These are phyloP conservation scores for Euleptes europaea DNA, from an alignment of 2,113 vertebrate species.

Conservation along the genomic window DNA sequence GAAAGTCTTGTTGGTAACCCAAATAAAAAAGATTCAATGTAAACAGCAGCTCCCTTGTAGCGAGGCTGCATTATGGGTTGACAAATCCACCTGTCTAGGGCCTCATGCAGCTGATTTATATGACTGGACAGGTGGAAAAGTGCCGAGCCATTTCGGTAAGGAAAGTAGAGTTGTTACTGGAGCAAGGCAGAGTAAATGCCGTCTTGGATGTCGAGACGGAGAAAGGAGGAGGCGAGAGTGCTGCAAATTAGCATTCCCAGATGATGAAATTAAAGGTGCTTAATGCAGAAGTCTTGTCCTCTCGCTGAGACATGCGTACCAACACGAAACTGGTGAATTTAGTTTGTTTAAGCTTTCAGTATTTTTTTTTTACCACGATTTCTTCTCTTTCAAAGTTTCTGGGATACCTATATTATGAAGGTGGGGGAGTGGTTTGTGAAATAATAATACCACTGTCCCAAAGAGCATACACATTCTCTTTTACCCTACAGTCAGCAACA, in stretches of 20 bases:
- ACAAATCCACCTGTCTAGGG: slow-evolving; percentile 49
- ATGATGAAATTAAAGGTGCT: slow-evolving; percentile 68
- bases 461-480: not conserved
- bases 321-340: slow-evolving; percentile 64
- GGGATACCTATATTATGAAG: slow-evolving; percentile 56
- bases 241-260: slow-evolving; percentile 59
- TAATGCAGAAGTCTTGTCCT: slow-evolving; percentile 69
- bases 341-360: slow-evolving; percentile 59
- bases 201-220: not conserved
- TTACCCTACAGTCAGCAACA: not conserved
- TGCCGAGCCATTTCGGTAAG: slow-evolving; percentile 15
- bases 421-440: not conserved
- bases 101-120: slow-evolving; percentile 46
- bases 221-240: not conserved
- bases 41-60: slow-evolving; percentile 6
- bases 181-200: slow-evolving; percentile 48
- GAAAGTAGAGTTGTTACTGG: slow-evolving; percentile 33
- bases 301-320: slow-evolving; percentile 47
- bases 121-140: slow-evolving; percentile 50
- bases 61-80: slow-evolving; percentile 31
- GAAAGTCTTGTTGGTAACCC: slow-evolving; percentile 2
- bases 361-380: slow-evolving; percentile 53
- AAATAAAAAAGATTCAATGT: slow-evolving; percentile 16
- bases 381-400: slow-evolving; percentile 63
- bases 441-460: slow-evolving; percentile 46